Evolutionary conservation across 2,797 vertebrate genomes (phyloP), one percentile per base, ranked within the genome.

Genomic region (Cynodonichthys magdalenae): DNA sequence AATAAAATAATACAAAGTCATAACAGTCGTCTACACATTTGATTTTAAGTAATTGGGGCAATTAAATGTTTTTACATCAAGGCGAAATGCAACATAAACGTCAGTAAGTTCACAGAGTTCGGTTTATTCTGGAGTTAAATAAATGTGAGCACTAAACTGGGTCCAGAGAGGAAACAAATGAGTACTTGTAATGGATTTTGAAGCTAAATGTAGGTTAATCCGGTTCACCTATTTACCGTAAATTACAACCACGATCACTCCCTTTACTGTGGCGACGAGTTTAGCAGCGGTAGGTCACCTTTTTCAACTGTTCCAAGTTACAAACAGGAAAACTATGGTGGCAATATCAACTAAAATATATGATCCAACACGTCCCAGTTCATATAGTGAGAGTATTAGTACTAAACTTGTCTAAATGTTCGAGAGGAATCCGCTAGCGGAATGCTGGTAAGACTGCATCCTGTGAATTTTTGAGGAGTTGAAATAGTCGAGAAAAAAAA

Each of bases 251-350:
- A 19, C 68, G 48, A 56, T 77, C 29, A 56, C 64, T 2, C 85
- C 72, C 83, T 85, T 87, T 83, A 82, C 79, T 58, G 62, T 45
- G 70, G 65, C 51, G 66, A 67, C 55, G 57, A 62, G 54, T 82
- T 80, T 54, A 29, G 66, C 66, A 62, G 59, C 70, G 34, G 39
- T 49, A 2, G 59, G 52, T 74, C 71, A 61, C 72, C 45, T 62
- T 66, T 45, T 6, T 18, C 51, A 57, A 69, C 61, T 59, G n/a
- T 47, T 29, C 41, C 20, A 69, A 83, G 8, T 82, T 72, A 56
- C 49, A 6, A 1, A 65, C 48, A 31, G 18, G 4, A 41, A 61
- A 78, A 72, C 18, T 52, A 8, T 1, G 12, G 34, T 46, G 46
- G 47, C 0, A 2, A 0, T 3, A 29, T 17, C 48, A 66, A 54